Evolutionary conservation across 2,113 vertebrate genomes (phyloP).

Genomic region (Eulemur macaco): DNA sequence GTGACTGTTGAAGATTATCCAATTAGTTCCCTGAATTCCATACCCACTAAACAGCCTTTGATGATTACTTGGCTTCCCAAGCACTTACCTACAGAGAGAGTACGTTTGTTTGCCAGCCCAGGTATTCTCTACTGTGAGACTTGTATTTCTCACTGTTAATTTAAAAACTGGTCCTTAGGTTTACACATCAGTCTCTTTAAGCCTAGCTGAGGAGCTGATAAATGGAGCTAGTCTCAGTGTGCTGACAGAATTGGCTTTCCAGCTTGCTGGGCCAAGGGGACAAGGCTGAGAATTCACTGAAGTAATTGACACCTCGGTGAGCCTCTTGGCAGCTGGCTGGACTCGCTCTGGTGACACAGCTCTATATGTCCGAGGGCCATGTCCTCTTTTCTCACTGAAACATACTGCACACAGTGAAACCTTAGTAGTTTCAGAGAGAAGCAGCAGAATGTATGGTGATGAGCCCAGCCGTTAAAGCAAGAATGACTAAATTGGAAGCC

Average conservation of each 20-base stretch:
- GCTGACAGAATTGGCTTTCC: neutral
- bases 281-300: neutral
- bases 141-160: constrained; percentile 14
- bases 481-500: neutral
- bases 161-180: neutral
- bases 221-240: neutral
- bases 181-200: neutral
- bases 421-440: neutral
- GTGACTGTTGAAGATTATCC: neutral
- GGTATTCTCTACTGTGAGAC: neutral
- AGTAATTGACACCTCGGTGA: neutral
- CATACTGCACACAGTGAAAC: neutral
- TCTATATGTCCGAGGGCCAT: neutral
- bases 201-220: neutral
- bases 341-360: neutral
- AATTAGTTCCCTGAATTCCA: neutral
- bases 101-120: neutral
- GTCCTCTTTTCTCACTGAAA: neutral
- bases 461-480: neutral
- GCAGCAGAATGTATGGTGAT: neutral
- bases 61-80: neutral
- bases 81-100: neutral
- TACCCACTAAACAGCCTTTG: neutral
- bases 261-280: neutral
- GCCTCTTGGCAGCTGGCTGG: neutral